A percentile compares a stretch with the other conserved stretches of the same genome.
These are phyloP conservation scores for Furnarius figulus DNA, from an alignment of 2,113 vertebrate species.

Conservation along the genomic window DNA sequence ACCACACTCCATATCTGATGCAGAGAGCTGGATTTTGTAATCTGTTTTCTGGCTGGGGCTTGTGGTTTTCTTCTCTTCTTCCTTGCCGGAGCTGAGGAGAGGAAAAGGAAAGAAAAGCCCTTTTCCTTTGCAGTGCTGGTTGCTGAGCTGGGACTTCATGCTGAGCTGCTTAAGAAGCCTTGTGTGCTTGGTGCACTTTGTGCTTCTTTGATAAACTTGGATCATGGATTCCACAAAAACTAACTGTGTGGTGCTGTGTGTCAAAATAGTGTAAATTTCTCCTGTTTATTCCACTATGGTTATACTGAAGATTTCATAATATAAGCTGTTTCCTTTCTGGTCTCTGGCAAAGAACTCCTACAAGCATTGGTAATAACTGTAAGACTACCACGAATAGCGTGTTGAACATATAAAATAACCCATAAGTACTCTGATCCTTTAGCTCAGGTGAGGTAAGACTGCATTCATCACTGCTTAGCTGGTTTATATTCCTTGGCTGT, in stretches of 20 bases:
- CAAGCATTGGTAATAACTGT: rapidly evolving
- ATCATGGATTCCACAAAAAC: not conserved
- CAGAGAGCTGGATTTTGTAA: not conserved
- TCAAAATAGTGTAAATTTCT: not conserved
- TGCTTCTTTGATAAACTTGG: not conserved
- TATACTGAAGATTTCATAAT: not conserved
- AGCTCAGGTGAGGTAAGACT: not conserved
- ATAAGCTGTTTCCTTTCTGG: not conserved
- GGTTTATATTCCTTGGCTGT: constrained; percentile 1
- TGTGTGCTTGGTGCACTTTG: not conserved
- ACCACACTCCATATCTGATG: not conserved
- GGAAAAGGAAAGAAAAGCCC: not conserved
- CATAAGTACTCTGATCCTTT: not conserved
- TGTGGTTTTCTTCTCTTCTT: not conserved
- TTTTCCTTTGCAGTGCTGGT: not conserved
- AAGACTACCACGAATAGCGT: not conserved
- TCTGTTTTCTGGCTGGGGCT: not conserved
- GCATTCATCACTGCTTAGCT: not conserved
- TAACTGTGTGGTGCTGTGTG: not conserved
- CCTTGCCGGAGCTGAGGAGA: not conserved
- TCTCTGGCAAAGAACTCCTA: not conserved
- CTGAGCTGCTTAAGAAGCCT: not conserved
- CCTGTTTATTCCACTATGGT: not conserved
- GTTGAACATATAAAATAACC: not conserved
- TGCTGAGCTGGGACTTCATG: not conserved